Conservation (phyloP, 2,797 vertebrate species). For the Poeciliopsis turneri region DNA sequence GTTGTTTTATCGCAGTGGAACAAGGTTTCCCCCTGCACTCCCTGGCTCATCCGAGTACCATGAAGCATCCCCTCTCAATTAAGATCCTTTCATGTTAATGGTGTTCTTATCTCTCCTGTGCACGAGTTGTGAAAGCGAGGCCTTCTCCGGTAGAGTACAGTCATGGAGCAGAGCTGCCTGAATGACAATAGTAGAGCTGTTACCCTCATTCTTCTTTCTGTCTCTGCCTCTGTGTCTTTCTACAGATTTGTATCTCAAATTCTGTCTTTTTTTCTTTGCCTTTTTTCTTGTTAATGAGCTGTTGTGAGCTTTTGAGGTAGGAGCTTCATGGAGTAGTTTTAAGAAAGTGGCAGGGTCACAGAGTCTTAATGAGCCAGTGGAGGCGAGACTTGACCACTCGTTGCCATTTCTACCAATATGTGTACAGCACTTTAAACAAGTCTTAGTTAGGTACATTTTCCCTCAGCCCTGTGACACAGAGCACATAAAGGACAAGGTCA, state of each 20-base stretch:
- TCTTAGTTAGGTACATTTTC: conserved; percentile 41
- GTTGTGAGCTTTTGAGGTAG: conserved; percentile 28
- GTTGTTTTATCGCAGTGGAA: conserved; percentile 73
- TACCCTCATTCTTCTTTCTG: conserved; percentile 52
- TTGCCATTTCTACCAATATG: conserved; percentile 34
- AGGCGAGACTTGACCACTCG: conserved; percentile 53
- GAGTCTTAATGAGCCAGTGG: conserved; percentile 53
- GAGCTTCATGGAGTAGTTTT: conserved; percentile 40
- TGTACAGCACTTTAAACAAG: conserved; percentile 29
- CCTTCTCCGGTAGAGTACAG: conserved; percentile 60
- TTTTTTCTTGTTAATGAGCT: conserved; percentile 59
- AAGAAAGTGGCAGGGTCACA: conserved; percentile 50
- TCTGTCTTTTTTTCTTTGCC: conserved; percentile 24
- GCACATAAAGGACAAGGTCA: conserved; percentile 65
- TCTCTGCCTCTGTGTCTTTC: conserved; percentile 40
- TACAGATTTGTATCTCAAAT: conserved; percentile 40
- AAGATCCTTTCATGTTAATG: conserved; percentile 81
- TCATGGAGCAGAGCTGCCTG: conserved; percentile 55
- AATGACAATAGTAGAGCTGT: conserved; percentile 48
- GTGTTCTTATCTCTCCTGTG: conserved; percentile 74
- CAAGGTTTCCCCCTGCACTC: conserved; percentile 59
- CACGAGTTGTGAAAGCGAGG: conserved; percentile 69
- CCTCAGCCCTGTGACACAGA: conserved; percentile 32
- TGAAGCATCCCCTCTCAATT: conserved; percentile 79
- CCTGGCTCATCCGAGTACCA: conserved; percentile 54